These are phyloP conservation scores for Pseudochaenichthys georgianus DNA, from an alignment of 2,797 vertebrate genomes.

Conservation along the genomic window DNA sequence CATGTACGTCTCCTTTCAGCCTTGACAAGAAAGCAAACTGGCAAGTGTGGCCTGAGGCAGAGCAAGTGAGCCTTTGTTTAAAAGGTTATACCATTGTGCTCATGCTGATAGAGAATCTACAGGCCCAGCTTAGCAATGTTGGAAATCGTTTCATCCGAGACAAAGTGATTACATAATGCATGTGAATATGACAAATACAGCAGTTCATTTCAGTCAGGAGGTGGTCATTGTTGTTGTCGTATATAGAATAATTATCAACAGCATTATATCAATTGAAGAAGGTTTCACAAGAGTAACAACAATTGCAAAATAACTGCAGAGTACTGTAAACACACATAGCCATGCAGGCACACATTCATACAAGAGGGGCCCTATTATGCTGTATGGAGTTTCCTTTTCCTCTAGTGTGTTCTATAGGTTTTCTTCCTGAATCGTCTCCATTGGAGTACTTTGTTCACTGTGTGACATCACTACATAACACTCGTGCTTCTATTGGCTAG, in stretches of 20 bases:
- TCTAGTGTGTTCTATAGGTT: too few relatives aligned
- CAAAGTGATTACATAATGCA: conserved; percentile 39
- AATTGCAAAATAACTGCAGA: too few relatives aligned
- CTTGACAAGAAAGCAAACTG: conserved; percentile 76
- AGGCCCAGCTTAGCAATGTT: conserved; percentile 38
- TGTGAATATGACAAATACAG: conserved; percentile 21
- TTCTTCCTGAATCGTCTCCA: too few relatives aligned
- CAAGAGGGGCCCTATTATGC: too few relatives aligned
- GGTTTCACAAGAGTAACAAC: neutral
- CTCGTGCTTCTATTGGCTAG: too few relatives aligned
- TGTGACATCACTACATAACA: too few relatives aligned
- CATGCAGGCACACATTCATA: neutral
- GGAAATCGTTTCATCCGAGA: conserved; percentile 51
- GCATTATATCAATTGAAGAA: neutral
- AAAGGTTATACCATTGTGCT: conserved; percentile 74
- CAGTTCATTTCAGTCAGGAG: neutral
- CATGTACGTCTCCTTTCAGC: conserved; percentile 62
- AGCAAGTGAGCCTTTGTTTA: conserved; percentile 73
- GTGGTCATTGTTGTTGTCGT: neutral
- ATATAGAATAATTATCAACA: neutral
- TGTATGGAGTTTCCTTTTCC: too few relatives aligned
- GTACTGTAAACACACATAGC: neutral
- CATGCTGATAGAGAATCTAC: conserved; percentile 63
- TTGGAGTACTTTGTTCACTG: too few relatives aligned
- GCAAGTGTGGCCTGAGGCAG: conserved; percentile 73